These are phyloP conservation scores for Pycnomerus fuliginosus DNA, from an alignment of 2,888 invertebrate genomes.

Conservation along the genomic window DNA sequence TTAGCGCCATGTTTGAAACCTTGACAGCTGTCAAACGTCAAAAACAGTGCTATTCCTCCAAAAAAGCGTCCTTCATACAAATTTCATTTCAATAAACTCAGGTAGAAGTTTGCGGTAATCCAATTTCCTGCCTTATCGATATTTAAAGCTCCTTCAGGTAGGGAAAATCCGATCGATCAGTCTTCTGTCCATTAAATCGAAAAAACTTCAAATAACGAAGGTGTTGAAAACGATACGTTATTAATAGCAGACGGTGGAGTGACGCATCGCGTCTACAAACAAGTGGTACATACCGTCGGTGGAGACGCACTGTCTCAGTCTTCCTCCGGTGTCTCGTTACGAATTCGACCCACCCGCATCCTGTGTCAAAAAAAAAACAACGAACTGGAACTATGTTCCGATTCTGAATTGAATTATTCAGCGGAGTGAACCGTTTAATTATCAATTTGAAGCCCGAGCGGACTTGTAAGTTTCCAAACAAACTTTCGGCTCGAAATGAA, in stretches of 20 bases:
- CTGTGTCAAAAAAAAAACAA: no score
- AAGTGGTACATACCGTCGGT: conserved; percentile 32
- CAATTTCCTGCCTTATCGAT: conserved; percentile 18
- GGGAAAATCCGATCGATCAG: conserved; percentile 4
- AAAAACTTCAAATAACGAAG: no score
- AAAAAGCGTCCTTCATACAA: no score
- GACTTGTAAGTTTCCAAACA: no score
- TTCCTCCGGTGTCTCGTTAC: conserved; percentile 22
- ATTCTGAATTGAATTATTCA: conserved; percentile 19
- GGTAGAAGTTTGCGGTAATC: no score
- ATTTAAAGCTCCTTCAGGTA: conserved; percentile 9
- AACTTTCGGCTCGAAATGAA: conserved; percentile 11
- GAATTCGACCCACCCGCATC: conserved; percentile 13
- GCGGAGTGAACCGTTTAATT: conserved; percentile 19
- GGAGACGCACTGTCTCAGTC: conserved; percentile 33
- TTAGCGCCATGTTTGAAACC: no score
- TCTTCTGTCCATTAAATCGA: neutral
- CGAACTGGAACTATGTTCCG: no score
- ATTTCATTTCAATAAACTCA: no score
- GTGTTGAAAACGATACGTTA: conserved; percentile 22
- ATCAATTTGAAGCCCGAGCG: no score
- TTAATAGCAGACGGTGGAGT: conserved; percentile 28
- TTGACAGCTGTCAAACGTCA: no score
- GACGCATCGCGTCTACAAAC: conserved; percentile 30
- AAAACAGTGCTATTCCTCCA: no score